A percentile compares a stretch with the other conserved stretches of the same genome.
Evolutionary conservation across 2,888 invertebrate species (phyloP).

Genomic region (Synergus laeviventris): DNA sequence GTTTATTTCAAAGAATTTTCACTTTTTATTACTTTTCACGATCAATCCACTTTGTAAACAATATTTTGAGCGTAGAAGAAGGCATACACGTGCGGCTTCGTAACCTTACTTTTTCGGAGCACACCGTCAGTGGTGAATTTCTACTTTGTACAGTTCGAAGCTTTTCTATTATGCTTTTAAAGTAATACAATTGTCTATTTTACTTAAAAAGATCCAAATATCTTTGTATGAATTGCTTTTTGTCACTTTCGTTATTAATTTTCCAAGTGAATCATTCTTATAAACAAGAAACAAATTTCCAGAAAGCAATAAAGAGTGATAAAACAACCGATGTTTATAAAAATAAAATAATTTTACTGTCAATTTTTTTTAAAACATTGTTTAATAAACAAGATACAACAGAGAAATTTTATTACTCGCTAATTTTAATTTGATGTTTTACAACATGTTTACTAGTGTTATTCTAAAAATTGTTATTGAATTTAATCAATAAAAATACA

Average conservation of each 20-base stretch:
- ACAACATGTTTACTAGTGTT: background rate
- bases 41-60: no score
- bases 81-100: conserved; percentile 4
- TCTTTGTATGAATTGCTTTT: background rate
- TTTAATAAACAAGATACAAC: background rate
- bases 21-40: background rate
- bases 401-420: background rate
- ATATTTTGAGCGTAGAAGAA: background rate
- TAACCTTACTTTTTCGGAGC: conserved; percentile 25
- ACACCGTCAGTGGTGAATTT: background rate
- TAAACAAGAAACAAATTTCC: no score
- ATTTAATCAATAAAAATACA: no score
- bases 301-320: no score
- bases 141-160: no score
- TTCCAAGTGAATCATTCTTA: background rate
- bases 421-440: background rate
- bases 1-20: background rate
- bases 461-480: background rate
- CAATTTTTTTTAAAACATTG: background rate
- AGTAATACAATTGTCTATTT: background rate
- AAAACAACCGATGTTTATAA: no score
- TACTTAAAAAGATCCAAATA: background rate
- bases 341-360: no score
- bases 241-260: background rate
- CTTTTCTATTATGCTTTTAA: background rate